These are phyloP conservation scores for Tupiocoris notatus DNA, from an alignment of 2,888 invertebrate genomes.

Conservation along the genomic window DNA sequence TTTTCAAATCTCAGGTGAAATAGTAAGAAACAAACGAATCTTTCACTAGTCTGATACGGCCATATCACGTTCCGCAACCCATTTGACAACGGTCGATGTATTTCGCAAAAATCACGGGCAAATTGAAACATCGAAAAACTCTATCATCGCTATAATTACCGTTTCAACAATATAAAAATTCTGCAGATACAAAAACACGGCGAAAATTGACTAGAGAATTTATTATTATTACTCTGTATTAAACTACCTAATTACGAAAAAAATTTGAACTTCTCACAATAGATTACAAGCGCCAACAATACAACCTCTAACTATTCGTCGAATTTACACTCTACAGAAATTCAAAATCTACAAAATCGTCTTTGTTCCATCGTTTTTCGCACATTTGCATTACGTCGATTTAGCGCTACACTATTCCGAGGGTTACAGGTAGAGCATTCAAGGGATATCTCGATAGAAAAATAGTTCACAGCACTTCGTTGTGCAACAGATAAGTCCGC, in stretches of 20 bases:
- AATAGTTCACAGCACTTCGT: conserved; percentile 36
- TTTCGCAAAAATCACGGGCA: no score
- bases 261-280: background rate
- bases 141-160: no score
- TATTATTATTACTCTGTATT: background rate
- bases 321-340: conserved; percentile 7
- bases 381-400: no score
- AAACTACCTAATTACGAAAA: conserved; percentile 2
- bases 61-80: no score
- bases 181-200: conserved; percentile 14
- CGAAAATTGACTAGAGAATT: conserved; percentile 28
- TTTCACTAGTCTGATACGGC: no score
- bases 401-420: background rate
- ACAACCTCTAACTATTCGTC: conserved; percentile 27
- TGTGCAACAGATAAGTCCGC: background rate
- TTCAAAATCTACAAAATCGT: conserved; percentile 22
- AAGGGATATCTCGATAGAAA: conserved; percentile 17
- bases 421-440: background rate
- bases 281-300: conserved; percentile 17
- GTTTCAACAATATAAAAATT: conserved; percentile 12
- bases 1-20: no score
- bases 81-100: no score
- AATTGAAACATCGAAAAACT: no score
- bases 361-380: background rate
- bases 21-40: no score